Conservation (phyloP, 1,140 invertebrate genomes). For the Diuraphis noxia region DNA sequence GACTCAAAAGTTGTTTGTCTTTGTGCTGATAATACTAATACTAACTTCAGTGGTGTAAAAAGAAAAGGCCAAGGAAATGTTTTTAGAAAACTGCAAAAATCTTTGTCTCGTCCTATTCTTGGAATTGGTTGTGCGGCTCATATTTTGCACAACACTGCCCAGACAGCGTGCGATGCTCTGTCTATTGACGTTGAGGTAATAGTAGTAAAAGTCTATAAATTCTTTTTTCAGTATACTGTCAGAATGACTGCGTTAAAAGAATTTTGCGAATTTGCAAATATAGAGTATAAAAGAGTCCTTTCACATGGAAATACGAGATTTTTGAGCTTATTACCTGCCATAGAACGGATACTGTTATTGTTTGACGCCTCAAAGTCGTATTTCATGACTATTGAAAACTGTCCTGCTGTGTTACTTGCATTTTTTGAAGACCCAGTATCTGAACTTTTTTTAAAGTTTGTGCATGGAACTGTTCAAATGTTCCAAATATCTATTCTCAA, state of each 20-base stretch:
- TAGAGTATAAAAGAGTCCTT: slow-evolving; percentile 8
- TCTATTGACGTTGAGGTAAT: slow-evolving; percentile 1
- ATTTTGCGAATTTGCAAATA: slow-evolving; percentile 10
- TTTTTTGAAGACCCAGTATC: slow-evolving; percentile 12
- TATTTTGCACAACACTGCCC: neutral
- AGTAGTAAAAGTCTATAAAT: slow-evolving; percentile 14
- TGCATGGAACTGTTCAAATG: slow-evolving; percentile 22
- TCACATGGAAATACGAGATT: slow-evolving; percentile 17
- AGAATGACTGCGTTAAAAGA: neutral
- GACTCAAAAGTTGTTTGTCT: neutral
- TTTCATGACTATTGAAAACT: slow-evolving; percentile 30
- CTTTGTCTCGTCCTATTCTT: neutral
- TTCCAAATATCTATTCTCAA: slow-evolving; percentile 16
- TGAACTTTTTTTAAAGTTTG: slow-evolving; percentile 24
- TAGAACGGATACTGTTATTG: neutral
- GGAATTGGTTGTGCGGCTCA: neutral
- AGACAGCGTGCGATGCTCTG: neutral
- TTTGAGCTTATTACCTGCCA: slow-evolving; percentile 26
- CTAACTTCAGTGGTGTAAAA: neutral
- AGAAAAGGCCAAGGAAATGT: neutral
- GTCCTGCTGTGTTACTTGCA: slow-evolving; percentile 24
- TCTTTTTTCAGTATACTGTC: neutral
- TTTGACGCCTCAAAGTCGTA: slow-evolving; percentile 9
- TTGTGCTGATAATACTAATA: slow-evolving; percentile 10
- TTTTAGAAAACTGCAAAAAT: neutral